Conservation (phyloP, 2,113 vertebrate species). For the Fukomys damarensis region DNA sequence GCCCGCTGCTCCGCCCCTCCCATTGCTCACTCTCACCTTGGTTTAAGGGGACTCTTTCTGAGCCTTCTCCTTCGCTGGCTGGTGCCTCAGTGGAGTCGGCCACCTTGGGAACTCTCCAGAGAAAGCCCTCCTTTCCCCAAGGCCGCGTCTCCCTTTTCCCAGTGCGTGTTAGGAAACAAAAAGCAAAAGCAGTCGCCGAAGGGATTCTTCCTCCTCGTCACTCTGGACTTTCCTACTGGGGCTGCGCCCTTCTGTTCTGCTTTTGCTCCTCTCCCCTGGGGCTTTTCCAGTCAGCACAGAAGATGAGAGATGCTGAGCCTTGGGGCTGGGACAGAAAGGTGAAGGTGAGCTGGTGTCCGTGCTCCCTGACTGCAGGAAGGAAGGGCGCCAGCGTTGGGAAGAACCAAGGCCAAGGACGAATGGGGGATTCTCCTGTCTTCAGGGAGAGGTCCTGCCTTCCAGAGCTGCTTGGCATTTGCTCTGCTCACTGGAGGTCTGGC, state of each 20-base stretch:
- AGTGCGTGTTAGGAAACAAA: background rate
- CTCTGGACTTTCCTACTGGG: background rate
- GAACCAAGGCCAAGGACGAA: background rate
- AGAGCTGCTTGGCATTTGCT: background rate
- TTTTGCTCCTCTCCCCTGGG: background rate
- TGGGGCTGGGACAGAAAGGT: background rate
- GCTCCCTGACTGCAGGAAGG: background rate
- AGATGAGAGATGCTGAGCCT: background rate
- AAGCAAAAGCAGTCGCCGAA: background rate
- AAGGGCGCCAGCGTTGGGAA: background rate
- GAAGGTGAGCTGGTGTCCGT: background rate
- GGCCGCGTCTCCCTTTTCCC: background rate
- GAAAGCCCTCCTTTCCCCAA: background rate
- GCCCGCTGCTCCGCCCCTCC: background rate
- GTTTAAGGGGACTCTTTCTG: background rate
- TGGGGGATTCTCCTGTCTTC: background rate
- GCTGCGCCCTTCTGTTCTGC: background rate
- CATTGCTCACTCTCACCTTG: background rate
- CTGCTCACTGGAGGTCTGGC: constrained; percentile 32
- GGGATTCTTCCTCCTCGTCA: background rate
- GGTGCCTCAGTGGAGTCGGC: background rate
- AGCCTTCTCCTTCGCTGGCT: background rate
- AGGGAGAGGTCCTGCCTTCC: background rate
- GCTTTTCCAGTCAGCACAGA: background rate
- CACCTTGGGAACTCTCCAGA: background rate